Evolutionary conservation across 2,113 vertebrate species (phyloP).

Genomic region (Hippolais icterina): DNA sequence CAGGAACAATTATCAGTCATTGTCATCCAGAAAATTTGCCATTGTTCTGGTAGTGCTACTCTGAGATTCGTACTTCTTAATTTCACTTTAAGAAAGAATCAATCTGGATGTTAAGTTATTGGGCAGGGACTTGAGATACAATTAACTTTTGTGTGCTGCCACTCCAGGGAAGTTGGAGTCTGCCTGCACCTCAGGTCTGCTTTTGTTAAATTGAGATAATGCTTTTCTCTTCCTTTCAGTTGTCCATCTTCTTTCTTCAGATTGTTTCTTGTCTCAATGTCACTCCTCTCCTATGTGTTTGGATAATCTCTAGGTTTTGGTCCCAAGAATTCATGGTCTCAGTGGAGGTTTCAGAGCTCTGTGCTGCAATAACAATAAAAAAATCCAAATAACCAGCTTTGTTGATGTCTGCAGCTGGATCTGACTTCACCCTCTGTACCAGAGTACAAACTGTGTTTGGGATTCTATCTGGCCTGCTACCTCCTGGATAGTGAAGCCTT

Average conservation of each 20-base stretch:
- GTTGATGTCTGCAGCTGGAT: not conserved
- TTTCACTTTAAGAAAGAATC: not conserved
- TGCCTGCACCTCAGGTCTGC: not conserved
- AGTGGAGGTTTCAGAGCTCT: not conserved
- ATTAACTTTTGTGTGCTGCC: not conserved
- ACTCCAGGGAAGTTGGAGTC: not conserved
- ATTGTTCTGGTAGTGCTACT: not conserved
- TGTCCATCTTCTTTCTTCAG: not conserved
- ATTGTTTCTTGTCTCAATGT: not conserved
- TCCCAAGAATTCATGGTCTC: not conserved
- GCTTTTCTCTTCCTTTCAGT: not conserved
- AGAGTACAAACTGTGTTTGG: not conserved
- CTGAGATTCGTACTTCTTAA: not conserved
- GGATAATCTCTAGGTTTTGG: not conserved
- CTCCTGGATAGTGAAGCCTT: not conserved
- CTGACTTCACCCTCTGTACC: not conserved
- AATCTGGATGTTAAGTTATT: not conserved
- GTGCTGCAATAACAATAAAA: not conserved
- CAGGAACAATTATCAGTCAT: not conserved
- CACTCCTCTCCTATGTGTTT: not conserved
- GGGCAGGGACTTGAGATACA: not conserved
- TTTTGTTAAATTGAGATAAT: not conserved
- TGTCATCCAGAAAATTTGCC: not conserved
- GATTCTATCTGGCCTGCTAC: not conserved
- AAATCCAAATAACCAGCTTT: not conserved